phyloP scores from a whole-genome alignment of 2,888 invertebrate genomes.

The Drosophila recens region DNA sequence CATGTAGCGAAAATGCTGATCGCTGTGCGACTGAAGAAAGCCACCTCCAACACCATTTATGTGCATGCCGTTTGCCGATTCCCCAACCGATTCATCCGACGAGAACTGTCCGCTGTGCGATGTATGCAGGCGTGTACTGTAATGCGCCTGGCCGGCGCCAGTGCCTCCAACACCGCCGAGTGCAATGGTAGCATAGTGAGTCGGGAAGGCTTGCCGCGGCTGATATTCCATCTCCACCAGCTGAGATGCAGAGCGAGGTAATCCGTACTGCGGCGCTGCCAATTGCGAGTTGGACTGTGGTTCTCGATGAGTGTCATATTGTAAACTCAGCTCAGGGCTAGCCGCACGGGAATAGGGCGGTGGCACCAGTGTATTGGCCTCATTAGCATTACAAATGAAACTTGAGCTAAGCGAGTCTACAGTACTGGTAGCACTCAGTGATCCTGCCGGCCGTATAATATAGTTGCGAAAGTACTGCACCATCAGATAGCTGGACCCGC shows the following conservation, averaged over 20 bases:
- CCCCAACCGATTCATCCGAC: slow-evolving; percentile 58
- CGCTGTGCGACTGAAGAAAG: slow-evolving; percentile 84
- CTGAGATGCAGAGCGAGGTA: slow-evolving; percentile 88
- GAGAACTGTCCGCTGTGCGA: slow-evolving; percentile 81
- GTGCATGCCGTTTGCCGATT: slow-evolving; percentile 33
- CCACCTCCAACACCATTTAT: slow-evolving; percentile 32
- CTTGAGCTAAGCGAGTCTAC: slow-evolving; percentile 94
- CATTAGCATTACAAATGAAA: slow-evolving; percentile 94
- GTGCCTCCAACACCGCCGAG: slow-evolving; percentile 31
- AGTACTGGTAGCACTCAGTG: slow-evolving; percentile 93
- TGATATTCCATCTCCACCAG: slow-evolving; percentile 83
- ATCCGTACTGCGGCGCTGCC: slow-evolving; percentile 72
- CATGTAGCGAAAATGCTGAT: slow-evolving; percentile 84
- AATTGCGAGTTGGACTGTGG: slow-evolving; percentile 36
- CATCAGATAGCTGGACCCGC: slow-evolving; percentile 91
- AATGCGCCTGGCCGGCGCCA: slow-evolving; percentile 29
- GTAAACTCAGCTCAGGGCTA: slow-evolving; percentile 88
- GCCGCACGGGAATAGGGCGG: slow-evolving; percentile 93
- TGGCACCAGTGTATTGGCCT: slow-evolving; percentile 93
- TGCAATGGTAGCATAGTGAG: slow-evolving; percentile 56
- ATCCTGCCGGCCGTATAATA: slow-evolving; percentile 90
- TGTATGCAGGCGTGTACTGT: slow-evolving; percentile 66
- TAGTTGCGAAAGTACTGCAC: slow-evolving; percentile 94
- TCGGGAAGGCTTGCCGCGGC: slow-evolving; percentile 45
- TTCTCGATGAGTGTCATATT: slow-evolving; percentile 55